Evolutionary conservation across 1,140 invertebrate genomes (phyloP).

Genomic region (Eupristina koningsbergeri): DNA sequence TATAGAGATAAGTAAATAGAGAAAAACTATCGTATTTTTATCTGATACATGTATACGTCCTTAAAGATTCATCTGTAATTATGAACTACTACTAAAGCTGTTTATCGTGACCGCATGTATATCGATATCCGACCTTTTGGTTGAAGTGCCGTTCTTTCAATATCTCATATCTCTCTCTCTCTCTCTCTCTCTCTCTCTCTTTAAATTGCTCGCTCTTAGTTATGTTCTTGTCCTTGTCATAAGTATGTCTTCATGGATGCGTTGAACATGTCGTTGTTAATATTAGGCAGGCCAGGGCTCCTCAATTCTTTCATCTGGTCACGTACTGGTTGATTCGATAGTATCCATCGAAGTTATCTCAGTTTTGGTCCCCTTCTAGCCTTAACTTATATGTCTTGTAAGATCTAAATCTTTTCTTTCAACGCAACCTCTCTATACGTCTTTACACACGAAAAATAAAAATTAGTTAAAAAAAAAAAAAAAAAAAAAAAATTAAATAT

Average conservation of each 20-base stretch:
- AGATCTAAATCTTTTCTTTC: background rate
- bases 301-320: constrained; percentile 12
- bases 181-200: background rate
- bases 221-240: background rate
- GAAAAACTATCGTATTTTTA: no score
- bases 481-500: no score
- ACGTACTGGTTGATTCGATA: constrained; percentile 25
- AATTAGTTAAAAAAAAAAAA: no score
- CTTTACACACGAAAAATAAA: background rate
- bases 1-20: no score
- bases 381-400: background rate
- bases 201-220: no score
- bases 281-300: background rate
- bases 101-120: background rate
- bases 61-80: background rate
- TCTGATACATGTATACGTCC: background rate
- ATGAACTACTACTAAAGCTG: background rate
- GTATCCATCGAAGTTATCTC: constrained; percentile 11
- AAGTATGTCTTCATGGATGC: background rate
- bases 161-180: constrained; percentile 2
- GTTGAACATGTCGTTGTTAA: background rate
- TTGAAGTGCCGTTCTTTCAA: background rate
- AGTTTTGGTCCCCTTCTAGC: background rate
- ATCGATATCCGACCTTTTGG: background rate
- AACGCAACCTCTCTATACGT: background rate